Percentiles rank a stretch among this genome's conserved stretches.
phyloP scores from a whole-genome alignment of 2,888 invertebrate species.

The Aleiodes leptofemur region DNA sequence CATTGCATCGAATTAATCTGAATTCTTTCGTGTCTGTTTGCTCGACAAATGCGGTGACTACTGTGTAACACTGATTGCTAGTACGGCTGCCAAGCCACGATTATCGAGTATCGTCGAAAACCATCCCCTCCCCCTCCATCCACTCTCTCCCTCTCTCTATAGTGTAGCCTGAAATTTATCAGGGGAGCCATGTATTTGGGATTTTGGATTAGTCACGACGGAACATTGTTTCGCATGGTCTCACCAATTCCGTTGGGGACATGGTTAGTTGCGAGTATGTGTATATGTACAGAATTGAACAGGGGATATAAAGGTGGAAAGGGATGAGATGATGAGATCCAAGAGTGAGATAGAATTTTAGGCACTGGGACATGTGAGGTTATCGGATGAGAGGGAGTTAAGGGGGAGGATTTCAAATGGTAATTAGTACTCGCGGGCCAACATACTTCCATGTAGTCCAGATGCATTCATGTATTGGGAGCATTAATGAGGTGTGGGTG shows the following conservation, averaged over 20 bases:
- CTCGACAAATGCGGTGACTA: constrained; percentile 20
- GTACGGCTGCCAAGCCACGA: constrained; percentile 24
- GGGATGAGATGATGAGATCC: background rate
- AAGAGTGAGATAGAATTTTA: constrained; percentile 1
- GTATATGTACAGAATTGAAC: constrained; percentile 22
- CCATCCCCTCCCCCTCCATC: background rate
- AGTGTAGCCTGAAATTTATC: constrained; percentile 32
- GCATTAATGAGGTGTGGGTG: constrained; percentile 48
- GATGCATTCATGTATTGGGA: constrained; percentile 33
- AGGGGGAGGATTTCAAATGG: constrained; percentile 24
- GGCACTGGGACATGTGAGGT: background rate
- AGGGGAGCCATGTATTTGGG: constrained; percentile 33
- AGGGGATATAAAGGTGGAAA: background rate
- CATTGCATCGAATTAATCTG: background rate
- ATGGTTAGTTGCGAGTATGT: constrained; percentile 21
- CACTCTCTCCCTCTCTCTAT: too few species aligned
- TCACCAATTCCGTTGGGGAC: constrained; percentile 31
- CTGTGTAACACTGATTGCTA: constrained; percentile 23
- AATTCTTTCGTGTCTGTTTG: background rate
- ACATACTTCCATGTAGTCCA: constrained; percentile 34
- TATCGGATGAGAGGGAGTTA: background rate
- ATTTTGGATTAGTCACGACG: constrained; percentile 37
- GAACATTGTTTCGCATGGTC: constrained; percentile 41
- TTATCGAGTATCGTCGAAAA: constrained; percentile 33
- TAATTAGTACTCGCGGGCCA: constrained; percentile 42